These are phyloP conservation scores for Metopolophium dirhodum DNA, from an alignment of 1,140 invertebrate genomes.

Conservation along the genomic window DNA sequence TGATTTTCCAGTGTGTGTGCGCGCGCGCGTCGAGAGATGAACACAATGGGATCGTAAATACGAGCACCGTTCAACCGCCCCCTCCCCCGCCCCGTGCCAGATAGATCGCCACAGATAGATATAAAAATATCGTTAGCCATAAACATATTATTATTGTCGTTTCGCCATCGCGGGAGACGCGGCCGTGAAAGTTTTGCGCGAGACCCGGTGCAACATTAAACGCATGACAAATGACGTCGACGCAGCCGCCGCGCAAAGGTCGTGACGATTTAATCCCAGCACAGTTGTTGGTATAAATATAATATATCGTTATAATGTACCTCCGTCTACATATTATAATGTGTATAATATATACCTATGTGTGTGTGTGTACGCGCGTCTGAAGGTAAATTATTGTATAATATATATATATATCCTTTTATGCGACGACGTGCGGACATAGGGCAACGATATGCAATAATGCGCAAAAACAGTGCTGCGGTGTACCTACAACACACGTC, in stretches of 20 bases:
- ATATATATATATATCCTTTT: not conserved
- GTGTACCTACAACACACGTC: not conserved
- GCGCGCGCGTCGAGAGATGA: not conserved
- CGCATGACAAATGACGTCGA: slow-evolving; percentile 39
- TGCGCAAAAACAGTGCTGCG: not conserved
- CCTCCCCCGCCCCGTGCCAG: no score
- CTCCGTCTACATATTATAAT: not conserved
- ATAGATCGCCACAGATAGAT: slow-evolving; percentile 22
- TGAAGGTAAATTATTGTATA: not conserved
- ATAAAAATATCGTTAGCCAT: slow-evolving; percentile 27
- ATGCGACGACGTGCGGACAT: not conserved
- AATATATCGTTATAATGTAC: not conserved
- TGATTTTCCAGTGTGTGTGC: not conserved
- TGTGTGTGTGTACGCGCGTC: not conserved
- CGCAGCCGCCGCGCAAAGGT: not conserved
- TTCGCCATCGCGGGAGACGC: not conserved
- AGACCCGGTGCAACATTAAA: not conserved
- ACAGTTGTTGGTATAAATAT: not conserved
- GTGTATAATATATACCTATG: no score
- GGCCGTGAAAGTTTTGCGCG: slow-evolving; percentile 28
- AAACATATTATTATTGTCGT: slow-evolving; percentile 16
- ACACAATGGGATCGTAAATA: slow-evolving; percentile 43
- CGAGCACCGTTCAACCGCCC: no score
- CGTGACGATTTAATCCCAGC: slow-evolving; percentile 41
- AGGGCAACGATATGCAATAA: not conserved